Conservation (phyloP, 2,888 invertebrate genomes). For the Coelinius sp. region DNA sequence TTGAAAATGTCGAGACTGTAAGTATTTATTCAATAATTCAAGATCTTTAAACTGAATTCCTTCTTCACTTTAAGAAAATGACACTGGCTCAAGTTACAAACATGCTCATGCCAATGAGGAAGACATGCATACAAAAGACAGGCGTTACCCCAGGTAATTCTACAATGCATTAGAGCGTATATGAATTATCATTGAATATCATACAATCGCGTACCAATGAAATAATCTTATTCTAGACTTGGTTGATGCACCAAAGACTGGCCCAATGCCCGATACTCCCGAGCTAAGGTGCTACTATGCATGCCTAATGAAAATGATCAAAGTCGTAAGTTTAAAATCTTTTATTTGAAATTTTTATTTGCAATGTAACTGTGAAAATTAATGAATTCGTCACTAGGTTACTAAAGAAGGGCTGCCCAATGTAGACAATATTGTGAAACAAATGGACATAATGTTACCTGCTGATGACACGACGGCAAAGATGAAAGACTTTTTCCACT, state of each 20-base stretch:
- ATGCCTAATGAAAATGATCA: slow-evolving; percentile 73
- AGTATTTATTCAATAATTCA: slow-evolving; percentile 37
- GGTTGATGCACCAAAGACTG: slow-evolving; percentile 43
- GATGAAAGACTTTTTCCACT: slow-evolving; percentile 40
- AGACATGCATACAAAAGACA: slow-evolving; percentile 77
- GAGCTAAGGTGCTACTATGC: slow-evolving; percentile 72
- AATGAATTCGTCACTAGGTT: slow-evolving; percentile 57
- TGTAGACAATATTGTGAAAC: slow-evolving; percentile 72
- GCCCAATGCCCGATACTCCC: slow-evolving; percentile 49
- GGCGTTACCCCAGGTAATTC: slow-evolving; percentile 74
- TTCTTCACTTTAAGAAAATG: slow-evolving; percentile 52
- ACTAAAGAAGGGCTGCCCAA: slow-evolving; percentile 73
- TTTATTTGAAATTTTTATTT: neutral
- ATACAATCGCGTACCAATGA: neutral
- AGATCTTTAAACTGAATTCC: neutral
- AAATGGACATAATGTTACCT: slow-evolving; percentile 64
- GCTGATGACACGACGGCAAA: slow-evolving; percentile 40
- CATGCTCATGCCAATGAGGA: slow-evolving; percentile 77
- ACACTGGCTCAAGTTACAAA: slow-evolving; percentile 75
- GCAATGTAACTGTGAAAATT: too few relatives aligned
- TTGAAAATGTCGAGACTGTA: slow-evolving; percentile 72
- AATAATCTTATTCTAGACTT: slow-evolving; percentile 44
- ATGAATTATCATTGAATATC: neutral
- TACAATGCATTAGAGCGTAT: too few relatives aligned
- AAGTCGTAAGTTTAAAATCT: slow-evolving; percentile 69